phyloP scores from a whole-genome alignment of 2,797 vertebrate genomes.

The Syndactyla subalaris region DNA sequence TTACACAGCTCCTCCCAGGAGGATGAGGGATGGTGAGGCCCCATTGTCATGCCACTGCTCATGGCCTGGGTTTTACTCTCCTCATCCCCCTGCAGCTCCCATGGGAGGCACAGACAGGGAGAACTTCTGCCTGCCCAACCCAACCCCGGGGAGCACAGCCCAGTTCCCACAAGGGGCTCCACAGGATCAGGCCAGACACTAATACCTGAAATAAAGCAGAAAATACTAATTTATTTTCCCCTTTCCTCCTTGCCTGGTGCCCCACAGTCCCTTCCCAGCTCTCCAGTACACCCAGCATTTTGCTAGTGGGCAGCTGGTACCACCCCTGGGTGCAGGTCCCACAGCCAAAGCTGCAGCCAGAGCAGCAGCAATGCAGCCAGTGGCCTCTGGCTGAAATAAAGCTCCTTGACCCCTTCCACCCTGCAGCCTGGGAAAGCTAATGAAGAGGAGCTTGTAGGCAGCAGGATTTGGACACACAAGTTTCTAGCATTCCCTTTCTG shows the following conservation, averaged over 20 bases:
- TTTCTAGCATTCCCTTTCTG: background rate
- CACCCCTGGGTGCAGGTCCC: background rate
- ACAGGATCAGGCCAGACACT: accelerated
- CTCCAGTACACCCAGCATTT: background rate
- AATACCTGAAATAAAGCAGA: background rate
- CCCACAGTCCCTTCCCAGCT: background rate
- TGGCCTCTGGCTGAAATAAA: background rate
- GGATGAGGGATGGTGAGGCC: background rate
- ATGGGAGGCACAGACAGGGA: background rate
- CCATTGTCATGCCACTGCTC: accelerated
- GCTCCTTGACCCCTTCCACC: background rate
- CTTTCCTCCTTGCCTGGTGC: background rate
- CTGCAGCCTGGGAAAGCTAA: background rate
- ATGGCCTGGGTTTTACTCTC: background rate
- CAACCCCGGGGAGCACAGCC: background rate
- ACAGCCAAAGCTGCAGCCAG: background rate
- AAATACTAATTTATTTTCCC: background rate
- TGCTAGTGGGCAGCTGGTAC: background rate
- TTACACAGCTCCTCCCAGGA: background rate
- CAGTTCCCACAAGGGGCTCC: background rate
- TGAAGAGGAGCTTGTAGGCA: background rate
- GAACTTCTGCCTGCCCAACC: background rate
- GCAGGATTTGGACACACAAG: background rate
- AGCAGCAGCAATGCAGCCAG: background rate
- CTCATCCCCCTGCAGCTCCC: background rate